These are phyloP conservation scores for Porites rus DNA, from an alignment of 92 coral and sea anemone species.

Conservation along the genomic window DNA sequence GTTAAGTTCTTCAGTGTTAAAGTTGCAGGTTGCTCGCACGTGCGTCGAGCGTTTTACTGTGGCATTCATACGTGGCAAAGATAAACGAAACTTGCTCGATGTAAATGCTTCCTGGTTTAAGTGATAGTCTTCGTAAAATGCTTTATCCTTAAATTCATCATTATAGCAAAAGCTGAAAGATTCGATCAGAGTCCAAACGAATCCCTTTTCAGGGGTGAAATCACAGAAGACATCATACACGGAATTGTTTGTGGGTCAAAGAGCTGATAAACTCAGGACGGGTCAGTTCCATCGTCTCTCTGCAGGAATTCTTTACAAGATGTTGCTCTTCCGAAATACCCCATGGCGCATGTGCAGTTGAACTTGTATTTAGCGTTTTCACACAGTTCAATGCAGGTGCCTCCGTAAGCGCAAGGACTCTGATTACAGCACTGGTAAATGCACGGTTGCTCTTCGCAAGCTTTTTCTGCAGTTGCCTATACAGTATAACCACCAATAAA, in stretches of 20 bases:
- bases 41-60: slow-evolving; percentile 35
- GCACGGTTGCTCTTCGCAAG: slow-evolving; percentile 24
- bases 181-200: slow-evolving; percentile 65
- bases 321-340: slow-evolving; percentile 20
- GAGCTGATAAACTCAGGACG: slow-evolving; percentile 16
- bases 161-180: slow-evolving; percentile 48
- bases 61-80: slow-evolving; percentile 28
- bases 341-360: slow-evolving; percentile 45
- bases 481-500: too few species aligned
- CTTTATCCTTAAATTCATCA: not conserved
- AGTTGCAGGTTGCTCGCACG: slow-evolving; percentile 61
- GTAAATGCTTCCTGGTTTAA: slow-evolving; percentile 20
- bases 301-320: slow-evolving; percentile 5
- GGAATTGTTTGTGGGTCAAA: slow-evolving; percentile 4
- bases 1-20: slow-evolving; percentile 38
- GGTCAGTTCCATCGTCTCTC: not conserved
- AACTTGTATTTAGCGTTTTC: slow-evolving; percentile 58
- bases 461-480: not conserved
- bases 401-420: slow-evolving; percentile 50
- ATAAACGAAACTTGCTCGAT: slow-evolving; percentile 54
- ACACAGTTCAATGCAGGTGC: slow-evolving; percentile 59
- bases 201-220: slow-evolving; percentile 46
- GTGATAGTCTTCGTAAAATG: slow-evolving; percentile 22
- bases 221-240: slow-evolving; percentile 36
- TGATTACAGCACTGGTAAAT: slow-evolving; percentile 49